phyloP scores from a whole-genome alignment of 30 jellyfish, hydroid and myxozoan species.

The Hydractinia symbiolongicarpus region DNA sequence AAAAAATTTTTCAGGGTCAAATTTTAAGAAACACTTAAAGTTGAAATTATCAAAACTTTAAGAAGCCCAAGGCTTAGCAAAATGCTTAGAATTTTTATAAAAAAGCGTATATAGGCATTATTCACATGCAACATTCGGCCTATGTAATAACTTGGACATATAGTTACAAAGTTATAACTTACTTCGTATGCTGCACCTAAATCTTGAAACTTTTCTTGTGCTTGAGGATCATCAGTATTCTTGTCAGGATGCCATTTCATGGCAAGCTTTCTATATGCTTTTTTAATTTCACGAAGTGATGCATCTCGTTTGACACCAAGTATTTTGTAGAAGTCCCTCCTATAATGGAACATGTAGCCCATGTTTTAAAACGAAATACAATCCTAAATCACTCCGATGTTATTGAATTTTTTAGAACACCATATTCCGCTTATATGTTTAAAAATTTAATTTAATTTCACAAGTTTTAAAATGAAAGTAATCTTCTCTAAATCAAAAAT shows the following conservation, averaged over 20 bases:
- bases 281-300: constrained; percentile 72
- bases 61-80: no score
- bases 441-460: no score
- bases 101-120: no score
- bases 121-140: no score
- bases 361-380: neutral
- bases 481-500: no score
- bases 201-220: constrained; percentile 91
- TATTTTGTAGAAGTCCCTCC: constrained; percentile 87
- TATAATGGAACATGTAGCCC: constrained; percentile 5
- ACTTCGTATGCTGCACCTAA: constrained; percentile 97
- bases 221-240: constrained; percentile 89
- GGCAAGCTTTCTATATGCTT: constrained; percentile 91
- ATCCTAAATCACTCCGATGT: neutral
- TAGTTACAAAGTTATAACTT: neutral
- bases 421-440: no score
- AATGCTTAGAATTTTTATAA: no score
- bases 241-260: constrained; percentile 98
- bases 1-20: no score
- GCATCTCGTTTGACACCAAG: constrained; percentile 88
- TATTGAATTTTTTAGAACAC: no score
- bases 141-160: neutral
- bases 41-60: no score
- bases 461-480: no score
- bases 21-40: no score